Evolutionary conservation across 2,888 invertebrate genomes (phyloP).

Genomic region (Phasia obesa): DNA sequence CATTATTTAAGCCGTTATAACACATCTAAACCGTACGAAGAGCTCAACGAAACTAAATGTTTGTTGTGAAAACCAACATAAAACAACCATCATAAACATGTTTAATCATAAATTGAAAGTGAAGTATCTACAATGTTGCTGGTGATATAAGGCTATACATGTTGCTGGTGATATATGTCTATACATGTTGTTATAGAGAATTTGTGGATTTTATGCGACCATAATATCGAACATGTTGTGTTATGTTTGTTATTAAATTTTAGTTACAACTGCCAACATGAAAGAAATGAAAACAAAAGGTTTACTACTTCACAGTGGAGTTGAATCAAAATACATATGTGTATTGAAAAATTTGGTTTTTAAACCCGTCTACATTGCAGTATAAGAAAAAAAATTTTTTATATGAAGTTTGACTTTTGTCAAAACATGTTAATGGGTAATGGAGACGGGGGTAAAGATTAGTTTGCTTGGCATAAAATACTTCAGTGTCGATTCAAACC

Average conservation of each 20-base stretch:
- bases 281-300: too few species aligned
- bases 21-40: conserved; percentile 63
- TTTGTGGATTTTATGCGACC: conserved; percentile 12
- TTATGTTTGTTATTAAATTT: conserved; percentile 19
- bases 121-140: conserved; percentile 10
- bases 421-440: too few species aligned
- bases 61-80: conserved; percentile 19
- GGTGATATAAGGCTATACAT: conserved; percentile 39
- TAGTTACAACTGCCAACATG: neutral
- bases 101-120: neutral
- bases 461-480: too few species aligned
- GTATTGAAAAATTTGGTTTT: too few species aligned
- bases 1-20: conserved; percentile 20
- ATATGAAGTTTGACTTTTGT: too few species aligned
- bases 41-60: conserved; percentile 57
- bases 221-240: conserved; percentile 39
- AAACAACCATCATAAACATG: conserved; percentile 53
- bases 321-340: too few species aligned
- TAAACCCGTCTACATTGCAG: too few species aligned
- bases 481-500: too few species aligned
- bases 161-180: neutral
- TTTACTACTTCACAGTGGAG: too few species aligned
- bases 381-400: too few species aligned
- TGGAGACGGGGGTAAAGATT: too few species aligned
- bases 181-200: conserved; percentile 21